Evolutionary conservation across 2,888 invertebrate species (phyloP).

Genomic region (Ditylenchus weischeri): DNA sequence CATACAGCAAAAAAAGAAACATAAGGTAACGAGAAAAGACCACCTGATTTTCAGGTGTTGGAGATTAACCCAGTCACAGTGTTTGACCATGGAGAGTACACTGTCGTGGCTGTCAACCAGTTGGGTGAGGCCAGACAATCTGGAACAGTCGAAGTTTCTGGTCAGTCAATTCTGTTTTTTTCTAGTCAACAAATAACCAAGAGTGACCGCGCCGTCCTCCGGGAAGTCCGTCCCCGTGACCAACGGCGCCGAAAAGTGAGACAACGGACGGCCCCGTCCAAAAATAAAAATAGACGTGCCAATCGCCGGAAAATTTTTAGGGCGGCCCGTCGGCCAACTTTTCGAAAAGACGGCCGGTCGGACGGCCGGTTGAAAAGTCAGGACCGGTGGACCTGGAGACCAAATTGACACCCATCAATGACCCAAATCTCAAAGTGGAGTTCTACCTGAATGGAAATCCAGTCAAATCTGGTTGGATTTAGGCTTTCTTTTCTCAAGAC

Average conservation of each 20-base stretch:
- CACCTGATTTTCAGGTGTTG: slow-evolving; percentile 63
- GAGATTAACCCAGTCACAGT: slow-evolving; percentile 85
- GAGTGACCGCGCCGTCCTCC: too few relatives aligned
- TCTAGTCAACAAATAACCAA: too few relatives aligned
- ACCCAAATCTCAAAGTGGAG: slow-evolving; percentile 85
- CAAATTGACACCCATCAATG: slow-evolving; percentile 86
- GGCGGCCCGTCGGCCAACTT: slow-evolving; percentile 72
- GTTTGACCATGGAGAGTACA: slow-evolving; percentile 90
- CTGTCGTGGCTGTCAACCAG: slow-evolving; percentile 87
- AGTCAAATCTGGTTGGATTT: slow-evolving; percentile 60
- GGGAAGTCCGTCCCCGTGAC: too few relatives aligned
- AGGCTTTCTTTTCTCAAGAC: background rate
- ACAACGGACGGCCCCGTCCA: too few relatives aligned
- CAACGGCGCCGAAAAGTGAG: slow-evolving; percentile 13
- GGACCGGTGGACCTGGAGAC: slow-evolving; percentile 90
- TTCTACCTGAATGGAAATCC: slow-evolving; percentile 90
- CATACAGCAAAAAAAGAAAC: too few relatives aligned
- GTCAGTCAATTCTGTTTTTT: slow-evolving; percentile 6
- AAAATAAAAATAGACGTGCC: slow-evolving; percentile 7
- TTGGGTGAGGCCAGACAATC: slow-evolving; percentile 72
- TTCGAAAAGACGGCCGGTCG: too few relatives aligned
- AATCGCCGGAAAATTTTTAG: slow-evolving; percentile 15
- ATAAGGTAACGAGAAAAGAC: too few relatives aligned
- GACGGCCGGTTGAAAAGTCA: slow-evolving; percentile 90
- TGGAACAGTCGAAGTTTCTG: slow-evolving; percentile 26